Evolutionary conservation across 2,113 vertebrate genomes (phyloP), one percentile per base, ranked within the genome.

Genomic region (Nothoprocta pentlandii): DNA sequence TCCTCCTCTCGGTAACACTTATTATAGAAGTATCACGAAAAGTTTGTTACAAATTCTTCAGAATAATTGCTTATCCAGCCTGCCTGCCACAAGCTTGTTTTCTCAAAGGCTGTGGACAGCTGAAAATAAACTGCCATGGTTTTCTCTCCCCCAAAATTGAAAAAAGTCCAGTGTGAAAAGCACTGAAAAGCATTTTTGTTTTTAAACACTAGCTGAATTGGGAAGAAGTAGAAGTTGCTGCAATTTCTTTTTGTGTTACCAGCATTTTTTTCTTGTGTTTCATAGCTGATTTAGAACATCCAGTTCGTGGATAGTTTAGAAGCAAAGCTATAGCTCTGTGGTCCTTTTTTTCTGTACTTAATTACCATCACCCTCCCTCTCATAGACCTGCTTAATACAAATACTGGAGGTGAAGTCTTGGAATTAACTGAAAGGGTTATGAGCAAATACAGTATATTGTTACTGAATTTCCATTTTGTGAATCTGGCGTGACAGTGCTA

Each of bases 381-480:
- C 53, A 2, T 3, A 47, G 47, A 61, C 39, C 32, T 53, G 12
- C 28, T 90, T 22, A 3, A 1, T 80, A 20, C 3, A 0, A 5
- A 1, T 11, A 4, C 21, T 67, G 70, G 30, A 66, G 85, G 26
- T 51, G 89, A 92, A 76, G 79, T 91, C 70, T 66, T 80, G 78
- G 89, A 94, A 85, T 67, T 56, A 83, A n/a, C 59, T 74, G 34
- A 67, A 85, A 54, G 34, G 16, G 17, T 81, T 77, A 42, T 83
- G 56, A 54, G 49, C 63, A 85, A 63, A 70, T 89, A 49, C 5
- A 66, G 30, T n/a, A 5, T 36, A 25, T 66, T 39, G 80, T 54
- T 74, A 93, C 73, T 70, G 36, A 79, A 62, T 56, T 92, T 68
- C 51, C 58, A 49, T 12, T 89, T 64, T 81, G 61, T 62, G 53